These are phyloP conservation scores for Centropyge bicolor DNA, from an alignment of 2,797 vertebrate genomes.

Conservation along the genomic window DNA sequence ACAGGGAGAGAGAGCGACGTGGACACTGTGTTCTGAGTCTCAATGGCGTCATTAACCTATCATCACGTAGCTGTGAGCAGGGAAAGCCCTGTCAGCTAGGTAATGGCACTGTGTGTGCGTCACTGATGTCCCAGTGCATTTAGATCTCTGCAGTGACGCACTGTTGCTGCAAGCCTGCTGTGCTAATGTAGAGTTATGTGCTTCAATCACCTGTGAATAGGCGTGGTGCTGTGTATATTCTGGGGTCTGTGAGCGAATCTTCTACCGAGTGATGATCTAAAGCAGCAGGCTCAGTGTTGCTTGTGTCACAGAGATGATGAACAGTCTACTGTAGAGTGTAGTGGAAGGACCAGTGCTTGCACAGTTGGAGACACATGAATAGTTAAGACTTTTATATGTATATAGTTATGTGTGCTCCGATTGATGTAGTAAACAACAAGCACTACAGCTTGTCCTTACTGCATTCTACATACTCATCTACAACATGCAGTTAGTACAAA, in stretches of 20 bases:
- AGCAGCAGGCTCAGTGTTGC: not conserved
- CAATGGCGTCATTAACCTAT: slow-evolving; percentile 51
- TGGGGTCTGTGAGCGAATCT: slow-evolving; percentile 5
- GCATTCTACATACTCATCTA: too few species aligned
- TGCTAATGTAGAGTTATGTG: slow-evolving; percentile 30
- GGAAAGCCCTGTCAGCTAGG: slow-evolving; percentile 68
- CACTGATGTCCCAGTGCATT: slow-evolving; percentile 59
- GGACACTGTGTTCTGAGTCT: slow-evolving; percentile 12
- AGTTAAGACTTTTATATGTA: not conserved
- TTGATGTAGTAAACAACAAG: not conserved
- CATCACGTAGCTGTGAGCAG: slow-evolving; percentile 56
- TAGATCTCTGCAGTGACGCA: slow-evolving; percentile 66
- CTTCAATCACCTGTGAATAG: slow-evolving; percentile 33
- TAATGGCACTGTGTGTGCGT: slow-evolving; percentile 64
- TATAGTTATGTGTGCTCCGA: not conserved
- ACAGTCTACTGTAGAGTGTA: not conserved
- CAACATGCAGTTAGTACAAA: not conserved
- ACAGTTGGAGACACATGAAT: not conserved
- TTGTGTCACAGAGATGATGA: not conserved
- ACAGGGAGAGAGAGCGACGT: not conserved
- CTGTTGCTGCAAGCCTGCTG: slow-evolving; percentile 32
- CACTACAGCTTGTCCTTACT: not conserved
- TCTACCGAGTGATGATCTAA: not conserved
- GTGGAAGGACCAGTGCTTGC: not conserved
- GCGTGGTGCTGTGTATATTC: not conserved